Evolutionary conservation across 37 sponge, comb jelly and placozoan species (phyloP).

Genomic region (Mnemiopsis leidyi): DNA sequence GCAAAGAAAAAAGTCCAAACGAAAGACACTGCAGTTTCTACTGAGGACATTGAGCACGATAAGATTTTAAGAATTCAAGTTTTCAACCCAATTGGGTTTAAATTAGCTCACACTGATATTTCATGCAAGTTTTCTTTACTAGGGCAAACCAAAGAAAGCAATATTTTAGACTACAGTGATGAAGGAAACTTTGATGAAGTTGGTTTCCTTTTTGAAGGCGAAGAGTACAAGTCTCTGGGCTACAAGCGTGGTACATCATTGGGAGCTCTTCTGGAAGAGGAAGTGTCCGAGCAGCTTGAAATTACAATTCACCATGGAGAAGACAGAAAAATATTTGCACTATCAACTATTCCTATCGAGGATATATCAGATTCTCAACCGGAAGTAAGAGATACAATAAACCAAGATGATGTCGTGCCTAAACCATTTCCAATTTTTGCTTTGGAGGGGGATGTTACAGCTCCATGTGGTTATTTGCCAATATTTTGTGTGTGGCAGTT

Average conservation of each 20-base stretch:
- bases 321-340: slow-evolving; percentile 27
- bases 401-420: slow-evolving; percentile 36
- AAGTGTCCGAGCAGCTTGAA: slow-evolving; percentile 41
- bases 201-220: slow-evolving; percentile 62
- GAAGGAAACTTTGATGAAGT: neutral
- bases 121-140: slow-evolving; percentile 39
- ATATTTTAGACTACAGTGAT: neutral
- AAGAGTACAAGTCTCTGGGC: slow-evolving; percentile 14
- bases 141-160: neutral
- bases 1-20: slow-evolving; percentile 7
- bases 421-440: slow-evolving; percentile 51
- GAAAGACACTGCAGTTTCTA: slow-evolving; percentile 22
- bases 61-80: slow-evolving; percentile 24
- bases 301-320: slow-evolving; percentile 18
- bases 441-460: slow-evolving; percentile 60
- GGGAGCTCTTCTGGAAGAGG: slow-evolving; percentile 9
- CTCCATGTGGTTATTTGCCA: slow-evolving; percentile 48
- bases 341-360: slow-evolving; percentile 42
- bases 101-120: slow-evolving; percentile 42
- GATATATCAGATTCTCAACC: slow-evolving; percentile 65
- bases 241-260: slow-evolving; percentile 46
- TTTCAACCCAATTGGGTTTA: slow-evolving; percentile 47
- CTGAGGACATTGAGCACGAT: slow-evolving; percentile 53
- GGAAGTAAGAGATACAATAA: neutral
- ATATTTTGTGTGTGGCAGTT: slow-evolving; percentile 61